Base-by-base conservation (phyloP, 2,113 vertebrate genomes). In the Benitochromis conjunctus region DNA sequence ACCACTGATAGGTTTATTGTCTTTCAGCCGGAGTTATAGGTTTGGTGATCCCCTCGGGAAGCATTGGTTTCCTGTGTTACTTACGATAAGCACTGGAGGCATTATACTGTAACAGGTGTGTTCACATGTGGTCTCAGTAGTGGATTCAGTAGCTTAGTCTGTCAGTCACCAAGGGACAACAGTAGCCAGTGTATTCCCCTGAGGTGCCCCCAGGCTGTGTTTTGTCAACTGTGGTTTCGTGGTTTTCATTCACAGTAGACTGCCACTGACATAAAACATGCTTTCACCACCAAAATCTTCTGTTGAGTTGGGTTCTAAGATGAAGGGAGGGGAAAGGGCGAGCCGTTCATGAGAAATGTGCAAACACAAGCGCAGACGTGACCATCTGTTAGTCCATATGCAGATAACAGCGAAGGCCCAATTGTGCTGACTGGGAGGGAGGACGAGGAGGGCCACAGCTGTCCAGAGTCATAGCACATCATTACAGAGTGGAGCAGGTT, bases 371-470 rank as follows among this genome's bases (percentile, higher is more conserved):
- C 91, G 60, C 79, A 91, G 90, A 90, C 78, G 2, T 3, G 71
- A 92, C 85, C 94, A 92, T 93, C 92, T 94, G 93, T 90, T 86
- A 26, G 91, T 87, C 87, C 92, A 90, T 92, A 91, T 93, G 91
- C 86, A 94, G 91, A 94, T 92, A 91, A 91, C 84, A 92, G 74
- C 14, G 19, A 60, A 82, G 80, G 89, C 81, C 82, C 54, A 53
- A 85, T 88, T 86, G 89, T 93, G 90, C 92, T 92, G 90, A 94
- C 88, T 89, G 69, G 56, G 80, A 41, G 81, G 76, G 56, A 29
- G 79, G 7, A 29, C 9, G 69, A 48, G 66, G 41, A 55, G 60
- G 83, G 81, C 69, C 91, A 80, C 92, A 95, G 89, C 90, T 94
- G 93, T 92, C 94, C 87, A 83, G 48, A 90, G 90, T 92, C 90